Evolutionary conservation across 2,797 vertebrate genomes (phyloP), one percentile per base, ranked within the genome.

Genomic region (Gallinago nigripennis): DNA sequence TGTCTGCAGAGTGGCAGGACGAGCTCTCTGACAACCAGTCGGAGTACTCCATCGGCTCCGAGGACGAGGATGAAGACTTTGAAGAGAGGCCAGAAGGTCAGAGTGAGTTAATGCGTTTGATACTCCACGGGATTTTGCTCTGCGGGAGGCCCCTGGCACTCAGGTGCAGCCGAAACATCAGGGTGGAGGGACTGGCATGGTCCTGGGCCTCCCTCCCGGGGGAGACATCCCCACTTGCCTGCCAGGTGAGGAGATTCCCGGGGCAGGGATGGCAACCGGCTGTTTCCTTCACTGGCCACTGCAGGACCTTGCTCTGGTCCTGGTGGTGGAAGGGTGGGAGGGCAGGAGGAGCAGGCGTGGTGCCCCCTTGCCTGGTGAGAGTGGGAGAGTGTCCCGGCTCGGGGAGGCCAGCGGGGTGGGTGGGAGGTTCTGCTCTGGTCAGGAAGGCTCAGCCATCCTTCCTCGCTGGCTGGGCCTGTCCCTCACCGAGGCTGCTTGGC

Each of bases 21-120:
- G 99, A 99, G 97, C 99, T 99, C 94, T 99, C 99, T 46, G 99
- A 99, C 98, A 99, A 99, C 98, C 99, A 99, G 96, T 99, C 99
- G 1, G 99, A 99, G 96, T 99, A 99, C 95, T 99, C 99, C 51
- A 98, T 99, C 37, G 99, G 99, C 96, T 99, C 99, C 3, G 99
- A 99, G 98, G 99, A 99, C 14, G 99, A 99, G 98, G 99, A 99
- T 51, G 99, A 99, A 98, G 99, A 99, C 96, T 99, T 99, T 83
- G 99, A 99, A 95, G 99, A 99, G 96, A 98, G 99, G 78, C 99
- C 99, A 6, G 99, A 99, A 98, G 99, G 99, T 98, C 98, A 98
- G 97, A 98, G 97, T 98, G 97, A 98, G 98, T 98, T 88, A 30
- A 95, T 66, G 31, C 6, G 3, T 69, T 64, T 54, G 50, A 57